These are phyloP conservation scores for Cotesia congregata DNA, from an alignment of 2,888 invertebrate genomes.

Conservation along the genomic window DNA sequence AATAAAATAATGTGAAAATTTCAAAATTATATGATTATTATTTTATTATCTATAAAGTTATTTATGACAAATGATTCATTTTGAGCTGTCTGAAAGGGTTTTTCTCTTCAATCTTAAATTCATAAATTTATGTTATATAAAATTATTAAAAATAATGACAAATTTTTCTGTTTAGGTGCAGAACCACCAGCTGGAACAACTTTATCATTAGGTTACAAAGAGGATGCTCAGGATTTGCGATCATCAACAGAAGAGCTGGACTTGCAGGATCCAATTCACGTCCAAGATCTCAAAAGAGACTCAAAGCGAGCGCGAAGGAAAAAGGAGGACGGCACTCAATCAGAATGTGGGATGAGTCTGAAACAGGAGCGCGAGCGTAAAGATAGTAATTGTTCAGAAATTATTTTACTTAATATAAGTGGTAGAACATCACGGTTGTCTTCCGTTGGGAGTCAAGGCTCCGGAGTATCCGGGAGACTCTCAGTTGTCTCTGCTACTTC, in stretches of 20 bases:
- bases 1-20: no score
- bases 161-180: slow-evolving; percentile 52
- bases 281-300: slow-evolving; percentile 64
- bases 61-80: no score
- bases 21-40: no score
- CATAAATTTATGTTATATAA: neutral
- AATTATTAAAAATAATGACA: neutral
- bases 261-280: slow-evolving; percentile 79
- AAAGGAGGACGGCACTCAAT: slow-evolving; percentile 65
- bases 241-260: slow-evolving; percentile 92
- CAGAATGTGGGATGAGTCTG: slow-evolving; percentile 67
- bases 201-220: slow-evolving; percentile 72
- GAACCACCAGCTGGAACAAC: slow-evolving; percentile 64
- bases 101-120: no score
- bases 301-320: slow-evolving; percentile 66
- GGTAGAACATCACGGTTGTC: slow-evolving; percentile 87
- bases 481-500: slow-evolving; percentile 66
- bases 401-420: slow-evolving; percentile 77
- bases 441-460: slow-evolving; percentile 86
- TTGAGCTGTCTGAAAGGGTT: no score
- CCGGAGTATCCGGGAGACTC: slow-evolving; percentile 72
- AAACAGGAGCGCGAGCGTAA: slow-evolving; percentile 77
- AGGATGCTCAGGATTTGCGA: slow-evolving; percentile 87
- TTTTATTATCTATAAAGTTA: no score
- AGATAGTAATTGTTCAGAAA: slow-evolving; percentile 84